Conservation (phyloP, 2,888 invertebrate genomes). For the Drosophila trichaetosa region DNA sequence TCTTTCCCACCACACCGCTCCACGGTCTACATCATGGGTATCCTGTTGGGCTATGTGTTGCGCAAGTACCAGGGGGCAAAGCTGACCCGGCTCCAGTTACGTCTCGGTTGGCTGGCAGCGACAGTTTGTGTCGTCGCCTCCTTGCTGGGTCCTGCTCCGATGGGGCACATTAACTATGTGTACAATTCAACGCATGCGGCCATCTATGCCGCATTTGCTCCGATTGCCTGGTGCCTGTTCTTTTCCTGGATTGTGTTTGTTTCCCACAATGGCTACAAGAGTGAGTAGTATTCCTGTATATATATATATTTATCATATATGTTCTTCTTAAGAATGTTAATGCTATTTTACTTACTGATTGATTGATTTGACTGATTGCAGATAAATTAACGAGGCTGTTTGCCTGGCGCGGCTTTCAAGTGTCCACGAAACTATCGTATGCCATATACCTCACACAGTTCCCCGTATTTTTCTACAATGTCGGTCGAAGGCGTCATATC, state of each 20-base stretch:
- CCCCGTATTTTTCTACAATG: slow-evolving; percentile 90
- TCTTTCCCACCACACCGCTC: slow-evolving; percentile 88
- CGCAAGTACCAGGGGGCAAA: slow-evolving; percentile 85
- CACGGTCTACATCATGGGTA: slow-evolving; percentile 89
- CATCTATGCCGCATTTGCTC: slow-evolving; percentile 89
- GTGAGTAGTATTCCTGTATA: slow-evolving; percentile 77
- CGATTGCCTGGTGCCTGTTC: slow-evolving; percentile 89
- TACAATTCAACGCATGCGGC: slow-evolving; percentile 89
- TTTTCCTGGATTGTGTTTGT: slow-evolving; percentile 89
- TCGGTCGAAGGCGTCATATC: slow-evolving; percentile 87
- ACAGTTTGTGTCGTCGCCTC: slow-evolving; percentile 86
- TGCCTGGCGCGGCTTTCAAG: slow-evolving; percentile 87
- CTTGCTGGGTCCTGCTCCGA: slow-evolving; percentile 87
- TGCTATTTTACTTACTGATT: neutral
- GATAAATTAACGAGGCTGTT: slow-evolving; percentile 86
- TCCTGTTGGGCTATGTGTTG: slow-evolving; percentile 87
- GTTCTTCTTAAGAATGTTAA: neutral
- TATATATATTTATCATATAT: neutral
- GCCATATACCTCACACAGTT: slow-evolving; percentile 90
- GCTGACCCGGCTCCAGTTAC: slow-evolving; percentile 85
- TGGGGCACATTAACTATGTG: slow-evolving; percentile 88
- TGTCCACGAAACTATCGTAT: slow-evolving; percentile 89
- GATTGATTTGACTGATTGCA: slow-evolving; percentile 70
- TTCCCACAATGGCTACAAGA: slow-evolving; percentile 87
- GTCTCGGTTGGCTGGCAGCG: slow-evolving; percentile 87